Evolutionary conservation across 2,888 invertebrate genomes (phyloP).

Genomic region (Gymnosoma rotundatum): DNA sequence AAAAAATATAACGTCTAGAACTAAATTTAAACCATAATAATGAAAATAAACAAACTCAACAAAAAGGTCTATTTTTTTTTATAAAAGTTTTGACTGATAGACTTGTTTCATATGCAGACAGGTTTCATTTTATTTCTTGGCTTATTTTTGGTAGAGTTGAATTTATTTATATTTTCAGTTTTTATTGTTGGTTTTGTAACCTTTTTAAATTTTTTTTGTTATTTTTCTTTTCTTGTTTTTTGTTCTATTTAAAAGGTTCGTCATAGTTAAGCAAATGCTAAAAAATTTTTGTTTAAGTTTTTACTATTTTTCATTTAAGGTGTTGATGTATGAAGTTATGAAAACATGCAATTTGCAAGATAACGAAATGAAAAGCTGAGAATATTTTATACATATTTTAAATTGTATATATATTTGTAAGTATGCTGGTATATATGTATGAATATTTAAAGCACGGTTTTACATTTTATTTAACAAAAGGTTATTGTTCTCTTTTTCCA

Average conservation of each 20-base stretch:
- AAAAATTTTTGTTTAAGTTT: background rate
- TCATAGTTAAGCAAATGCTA: constrained; percentile 15
- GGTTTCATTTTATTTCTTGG: constrained; percentile 73
- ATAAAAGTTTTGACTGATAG: constrained; percentile 79
- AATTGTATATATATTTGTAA: background rate
- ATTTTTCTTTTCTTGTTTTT: constrained; percentile 3
- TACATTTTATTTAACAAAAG: constrained; percentile 32
- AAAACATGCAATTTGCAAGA: background rate
- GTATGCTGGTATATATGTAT: background rate
- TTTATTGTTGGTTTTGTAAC: background rate
- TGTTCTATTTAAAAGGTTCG: constrained; percentile 40
- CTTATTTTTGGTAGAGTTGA: constrained; percentile 38
- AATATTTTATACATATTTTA: background rate
- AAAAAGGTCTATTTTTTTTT: constrained; percentile 53
- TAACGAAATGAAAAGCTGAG: background rate
- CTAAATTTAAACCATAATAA: constrained; percentile 58
- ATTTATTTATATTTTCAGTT: constrained; percentile 23
- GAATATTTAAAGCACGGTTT: background rate
- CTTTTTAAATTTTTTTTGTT: constrained; percentile 19
- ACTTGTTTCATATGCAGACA: constrained; percentile 79
- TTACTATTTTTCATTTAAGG: constrained; percentile 52
- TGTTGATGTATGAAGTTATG: constrained; percentile 69
- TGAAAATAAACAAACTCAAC: constrained; percentile 27
- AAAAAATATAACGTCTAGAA: constrained; percentile 29
- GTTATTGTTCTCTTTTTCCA: constrained; percentile 10